phyloP scores from a whole-genome alignment of 2,888 invertebrate species.

The Leistus spinibarbis region DNA sequence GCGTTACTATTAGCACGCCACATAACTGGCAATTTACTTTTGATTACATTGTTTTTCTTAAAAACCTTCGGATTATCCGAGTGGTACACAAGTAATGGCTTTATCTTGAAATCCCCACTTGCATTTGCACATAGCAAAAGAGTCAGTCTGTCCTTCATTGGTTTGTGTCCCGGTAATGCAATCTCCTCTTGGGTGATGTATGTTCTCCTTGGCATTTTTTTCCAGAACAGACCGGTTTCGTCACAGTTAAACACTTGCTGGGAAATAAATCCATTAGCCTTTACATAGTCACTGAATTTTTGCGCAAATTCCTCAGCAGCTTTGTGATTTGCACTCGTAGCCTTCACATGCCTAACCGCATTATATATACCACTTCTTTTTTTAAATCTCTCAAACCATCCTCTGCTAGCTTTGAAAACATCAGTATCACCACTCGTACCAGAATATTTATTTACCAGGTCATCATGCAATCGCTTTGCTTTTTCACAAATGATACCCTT shows the following conservation, averaged over 20 bases:
- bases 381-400: no score
- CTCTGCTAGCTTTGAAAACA: no score
- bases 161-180: constrained; percentile 46
- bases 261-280: constrained; percentile 41
- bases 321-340: no score
- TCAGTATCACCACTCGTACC: constrained; percentile 5
- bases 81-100: constrained; percentile 46
- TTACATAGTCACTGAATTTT: no score
- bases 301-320: no score
- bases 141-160: constrained; percentile 46
- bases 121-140: constrained; percentile 45
- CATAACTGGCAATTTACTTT: constrained; percentile 40
- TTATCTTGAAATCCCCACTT: constrained; percentile 46
- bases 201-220: constrained; percentile 44
- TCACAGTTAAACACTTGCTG: constrained; percentile 44
- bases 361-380: no score
- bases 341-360: no score
- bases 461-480: no score
- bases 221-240: constrained; percentile 43
- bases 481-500: no score
- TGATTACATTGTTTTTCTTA: constrained; percentile 26
- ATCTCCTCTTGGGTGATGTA: constrained; percentile 46
- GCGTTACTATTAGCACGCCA: constrained; percentile 40
- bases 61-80: constrained; percentile 44
- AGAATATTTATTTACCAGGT: constrained; percentile 26